These are phyloP conservation scores for Clarias gariepinus DNA, from an alignment of 2,113 vertebrate species.

Conservation along the genomic window DNA sequence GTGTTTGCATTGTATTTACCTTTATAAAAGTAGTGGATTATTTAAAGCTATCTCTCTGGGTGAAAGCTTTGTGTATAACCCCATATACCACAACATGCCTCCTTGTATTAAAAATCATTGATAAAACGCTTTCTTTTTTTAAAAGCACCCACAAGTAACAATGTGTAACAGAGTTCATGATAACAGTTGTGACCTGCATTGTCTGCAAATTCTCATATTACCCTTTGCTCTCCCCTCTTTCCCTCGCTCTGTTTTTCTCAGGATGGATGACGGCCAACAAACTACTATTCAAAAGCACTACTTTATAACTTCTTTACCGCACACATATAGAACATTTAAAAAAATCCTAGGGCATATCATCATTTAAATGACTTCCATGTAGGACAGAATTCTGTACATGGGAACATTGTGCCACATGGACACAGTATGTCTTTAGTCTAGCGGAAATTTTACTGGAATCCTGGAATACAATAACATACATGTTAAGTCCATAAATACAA, in stretches of 20 bases:
- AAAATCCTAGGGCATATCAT: background rate
- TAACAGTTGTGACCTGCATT: slow-evolving; percentile 17
- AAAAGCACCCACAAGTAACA: background rate
- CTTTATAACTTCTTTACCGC: background rate
- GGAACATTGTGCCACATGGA: background rate
- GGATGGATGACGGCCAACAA: slow-evolving; percentile 18
- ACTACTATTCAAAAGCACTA: background rate
- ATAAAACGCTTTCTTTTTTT: background rate
- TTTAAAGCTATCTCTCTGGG: background rate
- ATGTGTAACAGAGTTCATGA: background rate
- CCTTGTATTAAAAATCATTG: background rate
- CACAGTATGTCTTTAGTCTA: background rate
- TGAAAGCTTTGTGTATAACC: background rate
- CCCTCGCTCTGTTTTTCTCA: background rate
- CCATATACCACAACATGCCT: background rate
- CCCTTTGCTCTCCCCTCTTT: slow-evolving; percentile 7
- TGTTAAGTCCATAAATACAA: background rate
- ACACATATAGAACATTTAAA: background rate
- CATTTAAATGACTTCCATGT: background rate
- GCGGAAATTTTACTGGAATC: background rate
- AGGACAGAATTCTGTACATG: background rate
- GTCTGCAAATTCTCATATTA: slow-evolving; percentile 22
- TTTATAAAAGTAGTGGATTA: background rate
- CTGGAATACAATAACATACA: background rate
- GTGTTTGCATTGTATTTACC: background rate